Evolutionary conservation across 2,113 vertebrate genomes (phyloP).

Genomic region (Hypomesus transpacificus): DNA sequence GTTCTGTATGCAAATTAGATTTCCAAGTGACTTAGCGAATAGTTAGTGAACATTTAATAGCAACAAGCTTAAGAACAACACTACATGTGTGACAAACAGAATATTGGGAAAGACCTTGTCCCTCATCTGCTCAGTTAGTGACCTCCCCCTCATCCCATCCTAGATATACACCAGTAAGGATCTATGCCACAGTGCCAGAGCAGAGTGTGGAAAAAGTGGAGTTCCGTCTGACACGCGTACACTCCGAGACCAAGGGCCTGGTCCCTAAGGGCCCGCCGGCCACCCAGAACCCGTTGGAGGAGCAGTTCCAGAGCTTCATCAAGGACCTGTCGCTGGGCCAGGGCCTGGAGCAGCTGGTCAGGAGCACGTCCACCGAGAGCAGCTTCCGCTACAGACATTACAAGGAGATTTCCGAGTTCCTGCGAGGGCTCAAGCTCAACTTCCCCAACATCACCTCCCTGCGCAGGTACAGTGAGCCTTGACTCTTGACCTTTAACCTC

Average conservation of each 20-base stretch:
- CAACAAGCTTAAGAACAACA: no score
- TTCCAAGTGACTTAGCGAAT: no score
- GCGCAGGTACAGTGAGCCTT: conserved; percentile 56
- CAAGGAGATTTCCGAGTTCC: conserved; percentile 79
- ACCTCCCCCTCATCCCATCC: background rate
- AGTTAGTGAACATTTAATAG: no score
- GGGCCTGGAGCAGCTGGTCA: conserved; percentile 81
- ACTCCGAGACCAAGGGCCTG: conserved; percentile 55
- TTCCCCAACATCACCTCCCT: conserved; percentile 88
- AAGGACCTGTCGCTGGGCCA: conserved; percentile 86
- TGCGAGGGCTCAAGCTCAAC: conserved; percentile 85
- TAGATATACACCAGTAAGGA: conserved; percentile 82
- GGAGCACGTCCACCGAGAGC: conserved; percentile 71
- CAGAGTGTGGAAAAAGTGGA: conserved; percentile 78
- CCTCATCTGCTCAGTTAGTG: background rate
- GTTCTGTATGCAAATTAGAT: background rate
- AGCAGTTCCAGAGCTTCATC: conserved; percentile 83
- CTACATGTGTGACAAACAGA: no score
- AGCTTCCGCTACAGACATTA: conserved; percentile 83
- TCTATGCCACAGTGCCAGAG: conserved; percentile 74
- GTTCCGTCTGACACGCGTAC: conserved; percentile 81
- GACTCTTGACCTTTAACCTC: conserved; percentile 49
- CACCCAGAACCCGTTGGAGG: conserved; percentile 71
- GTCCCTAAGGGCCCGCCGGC: conserved; percentile 50
- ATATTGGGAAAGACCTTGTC: background rate